Base-by-base conservation (phyloP, 2,888 invertebrate species). In the Pemphredon lugubris region DNA sequence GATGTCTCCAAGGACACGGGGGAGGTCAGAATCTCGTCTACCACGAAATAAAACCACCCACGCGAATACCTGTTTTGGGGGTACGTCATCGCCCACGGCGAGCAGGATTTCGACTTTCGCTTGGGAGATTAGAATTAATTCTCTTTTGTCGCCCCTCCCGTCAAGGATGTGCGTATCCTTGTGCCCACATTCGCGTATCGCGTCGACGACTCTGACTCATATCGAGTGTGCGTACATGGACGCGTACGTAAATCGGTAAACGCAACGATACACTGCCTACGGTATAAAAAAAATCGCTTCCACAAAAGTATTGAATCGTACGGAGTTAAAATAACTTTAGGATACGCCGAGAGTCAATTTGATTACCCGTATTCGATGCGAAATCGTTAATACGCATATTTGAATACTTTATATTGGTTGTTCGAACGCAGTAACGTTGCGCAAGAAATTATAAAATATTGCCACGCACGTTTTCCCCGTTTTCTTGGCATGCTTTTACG, bases 41-140 rank as follows among this genome's bases (percentile, higher is more conserved):
- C n/a, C n/a, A 55, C 39, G 30, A 40, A 59, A 58, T 21, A 50
- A 65, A 51, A 40, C n/a, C 58, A 57, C 78, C 75, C 34, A 78
- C 77, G 55, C 37, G 0, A 14, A 64, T 44, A 51, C 70, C 64
- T 58, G 42, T 70, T 77, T 77, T 34, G 63, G 67, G 21, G 4
- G n/a, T n/a, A n/a, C n/a, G n/a, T n/a, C 3, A 50, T 42, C 67
- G 53, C 37, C 44, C 53, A 63, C 16, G 55, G 61, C 14, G 11
- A 16, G 0, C 18, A 34, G 30, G 48, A 47, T 67, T 70, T 61
- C 45, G 55, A 77, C 71, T 74, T 78, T 78, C 71, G 55, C 55
- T 7, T 42, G 5, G 40, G n/a, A 7, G 65, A 74, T 78, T 77
- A 73, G 74, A 65, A 63, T 71, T 34, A 40, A 65, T 61, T 61